Evolutionary conservation across 2,113 vertebrate species (phyloP).

Genomic region (Poecilia latipinna): DNA sequence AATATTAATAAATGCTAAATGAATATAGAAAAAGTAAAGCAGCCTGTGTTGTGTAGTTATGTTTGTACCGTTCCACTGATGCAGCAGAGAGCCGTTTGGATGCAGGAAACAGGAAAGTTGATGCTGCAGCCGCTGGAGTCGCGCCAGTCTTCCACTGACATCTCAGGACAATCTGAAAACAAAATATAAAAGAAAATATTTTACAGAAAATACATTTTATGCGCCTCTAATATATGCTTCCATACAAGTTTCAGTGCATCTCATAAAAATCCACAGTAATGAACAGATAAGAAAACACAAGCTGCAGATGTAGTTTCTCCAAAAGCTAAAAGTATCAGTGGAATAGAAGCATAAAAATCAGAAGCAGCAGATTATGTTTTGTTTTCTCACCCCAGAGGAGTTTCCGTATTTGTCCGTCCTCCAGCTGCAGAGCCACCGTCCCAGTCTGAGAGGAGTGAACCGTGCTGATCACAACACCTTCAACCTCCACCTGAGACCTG

Average conservation of each 20-base stretch:
- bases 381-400: constrained; percentile 86
- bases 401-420: constrained; percentile 84
- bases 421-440: constrained; percentile 86
- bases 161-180: constrained; percentile 77
- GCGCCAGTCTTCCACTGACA: constrained; percentile 81
- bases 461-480: constrained; percentile 85
- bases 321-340: background rate
- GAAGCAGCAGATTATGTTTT: background rate
- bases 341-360: background rate
- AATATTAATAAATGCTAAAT: background rate
- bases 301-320: too few relatives aligned
- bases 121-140: constrained; percentile 72
- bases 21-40: background rate
- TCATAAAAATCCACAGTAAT: background rate
- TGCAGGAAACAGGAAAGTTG: constrained; percentile 83
- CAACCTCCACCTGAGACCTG: constrained; percentile 83
- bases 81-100: constrained; percentile 81
- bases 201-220: too few relatives aligned
- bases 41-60: background rate
- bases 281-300: background rate
- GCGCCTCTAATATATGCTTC: too few relatives aligned
- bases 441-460: constrained; percentile 80
- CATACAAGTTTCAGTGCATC: too few relatives aligned
- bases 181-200: background rate
- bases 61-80: constrained; percentile 84